Base-by-base conservation (phyloP, 2,888 invertebrate species). In the Galeruca laticollis region DNA sequence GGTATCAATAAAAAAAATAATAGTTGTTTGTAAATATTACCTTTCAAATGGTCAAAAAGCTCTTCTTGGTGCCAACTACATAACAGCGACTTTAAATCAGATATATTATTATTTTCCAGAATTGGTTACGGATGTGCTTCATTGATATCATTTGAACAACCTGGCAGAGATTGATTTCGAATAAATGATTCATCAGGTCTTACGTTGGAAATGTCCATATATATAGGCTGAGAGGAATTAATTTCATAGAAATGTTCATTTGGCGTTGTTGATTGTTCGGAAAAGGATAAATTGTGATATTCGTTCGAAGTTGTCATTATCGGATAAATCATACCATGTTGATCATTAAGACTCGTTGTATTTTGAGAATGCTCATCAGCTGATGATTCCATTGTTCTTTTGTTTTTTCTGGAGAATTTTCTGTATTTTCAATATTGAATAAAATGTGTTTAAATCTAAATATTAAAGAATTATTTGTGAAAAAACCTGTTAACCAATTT, bases 241-340 rank as follows among this genome's bases (percentile, higher is more conserved):
- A 57, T n/a, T n/a, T n/a, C n/a, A n/a, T n/a, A n/a, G n/a, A n/a
- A n/a, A n/a, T n/a, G n/a, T 57, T 57, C 57, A 57, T 33, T 37
- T 60, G 15, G 40, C 11, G 11, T 37, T 60, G 60, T 60, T 15
- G 40, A 60, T 60, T 37, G 40, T 40, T 60, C 37, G 60, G 18
- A 40, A 60, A 60, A 60, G 40, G 40, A 40, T 40, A 40, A 40
- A 40, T 60, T 60, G 40, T 60, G 37, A n/a, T 57, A 60, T 40
- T 60, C 37, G 33, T 33, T 33, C 33, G 33, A 33, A 43, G 35
- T 57, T 57, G 26, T 33, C 31, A 20, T 40, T 60, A 31, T 40
- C 60, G 60, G 20, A 40, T 40, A 60, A 40, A 40, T 31, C 20
- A 9, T 40, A 18, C 37, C n/a, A 40, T 20, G 18, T 37, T 60